These are phyloP conservation scores for Harpalus rubripes DNA, from an alignment of 2,888 invertebrate species.

Conservation along the genomic window DNA sequence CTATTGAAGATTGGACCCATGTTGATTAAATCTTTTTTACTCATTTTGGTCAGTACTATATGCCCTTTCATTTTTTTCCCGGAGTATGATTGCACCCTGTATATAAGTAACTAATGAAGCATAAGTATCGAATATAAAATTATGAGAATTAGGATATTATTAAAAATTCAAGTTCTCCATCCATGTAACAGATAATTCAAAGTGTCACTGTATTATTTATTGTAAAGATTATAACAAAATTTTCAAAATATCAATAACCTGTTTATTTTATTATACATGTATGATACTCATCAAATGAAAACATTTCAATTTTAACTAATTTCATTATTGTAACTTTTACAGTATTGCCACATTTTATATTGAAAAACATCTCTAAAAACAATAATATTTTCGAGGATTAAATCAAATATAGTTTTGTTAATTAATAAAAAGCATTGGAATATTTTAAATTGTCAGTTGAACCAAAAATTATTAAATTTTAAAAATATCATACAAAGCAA, in stretches of 20 bases:
- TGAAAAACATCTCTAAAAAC: not conserved
- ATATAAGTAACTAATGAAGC: no score
- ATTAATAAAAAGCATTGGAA: not conserved
- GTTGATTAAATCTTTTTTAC: no score
- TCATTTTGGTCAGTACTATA: no score
- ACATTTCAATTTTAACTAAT: not conserved
- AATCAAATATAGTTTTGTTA: constrained; percentile 4
- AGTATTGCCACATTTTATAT: not conserved
- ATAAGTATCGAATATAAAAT: no score
- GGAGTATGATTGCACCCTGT: no score
- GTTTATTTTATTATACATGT: not conserved
- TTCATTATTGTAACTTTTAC: not conserved
- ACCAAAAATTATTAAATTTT: constrained; percentile 4
- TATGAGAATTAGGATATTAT: no score
- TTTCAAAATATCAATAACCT: not conserved
- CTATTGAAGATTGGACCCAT: no score
- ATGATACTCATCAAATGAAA: not conserved
- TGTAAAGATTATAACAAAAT: not conserved
- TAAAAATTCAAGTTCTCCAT: no score
- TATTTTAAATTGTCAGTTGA: constrained; percentile 7
- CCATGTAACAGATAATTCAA: not conserved
- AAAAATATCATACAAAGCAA: not conserved
- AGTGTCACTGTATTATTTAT: not conserved
- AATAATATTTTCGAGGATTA: not conserved
- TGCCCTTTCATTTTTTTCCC: no score